Evolutionary conservation across 2,888 invertebrate species (phyloP).

Genomic region (Hirtodrosophila histrioides): DNA sequence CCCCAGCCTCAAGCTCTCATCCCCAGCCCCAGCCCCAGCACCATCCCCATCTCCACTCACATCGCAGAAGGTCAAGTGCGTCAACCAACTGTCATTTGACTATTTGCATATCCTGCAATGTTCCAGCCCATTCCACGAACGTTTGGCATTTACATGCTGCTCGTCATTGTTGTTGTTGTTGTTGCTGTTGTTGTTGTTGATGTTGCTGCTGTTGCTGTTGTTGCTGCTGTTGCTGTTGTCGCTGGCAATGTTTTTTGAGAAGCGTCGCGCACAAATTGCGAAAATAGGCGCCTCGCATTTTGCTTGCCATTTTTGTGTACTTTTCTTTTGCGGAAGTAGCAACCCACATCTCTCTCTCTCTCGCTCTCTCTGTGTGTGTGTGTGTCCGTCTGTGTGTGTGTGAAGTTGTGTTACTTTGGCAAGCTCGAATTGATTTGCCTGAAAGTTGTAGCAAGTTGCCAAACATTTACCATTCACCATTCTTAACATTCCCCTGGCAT

Average conservation of each 20-base stretch:
- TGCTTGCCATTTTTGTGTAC: conserved; percentile 19
- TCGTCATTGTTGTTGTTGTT: conserved; percentile 34
- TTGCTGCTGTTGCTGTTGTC: conserved; percentile 31
- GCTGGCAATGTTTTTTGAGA: conserved; percentile 45
- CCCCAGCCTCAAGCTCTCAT: no score
- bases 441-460: conserved; percentile 56
- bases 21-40: no score
- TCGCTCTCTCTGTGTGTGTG: conserved; percentile 2
- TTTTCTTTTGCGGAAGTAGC: conserved; percentile 16
- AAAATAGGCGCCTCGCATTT: conserved; percentile 63
- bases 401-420: conserved; percentile 61
- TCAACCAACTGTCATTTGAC: conserved; percentile 28
- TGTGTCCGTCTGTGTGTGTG: conserved; percentile 11
- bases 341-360: background rate
- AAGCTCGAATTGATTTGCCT: conserved; percentile 73
- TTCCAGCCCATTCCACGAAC: conserved; percentile 14
- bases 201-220: conserved; percentile 31
- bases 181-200: conserved; percentile 4
- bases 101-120: conserved; percentile 51
- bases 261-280: conserved; percentile 69
- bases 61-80: conserved; percentile 39
- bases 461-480: conserved; percentile 25
- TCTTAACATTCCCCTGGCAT: conserved; percentile 18
- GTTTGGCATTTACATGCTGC: conserved; percentile 48
- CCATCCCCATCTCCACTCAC: background rate